Percentiles rank a stretch among this genome's conserved stretches.
phyloP scores from a whole-genome alignment of 2,797 vertebrate genomes.

The Leontopithecus rosalia region DNA sequence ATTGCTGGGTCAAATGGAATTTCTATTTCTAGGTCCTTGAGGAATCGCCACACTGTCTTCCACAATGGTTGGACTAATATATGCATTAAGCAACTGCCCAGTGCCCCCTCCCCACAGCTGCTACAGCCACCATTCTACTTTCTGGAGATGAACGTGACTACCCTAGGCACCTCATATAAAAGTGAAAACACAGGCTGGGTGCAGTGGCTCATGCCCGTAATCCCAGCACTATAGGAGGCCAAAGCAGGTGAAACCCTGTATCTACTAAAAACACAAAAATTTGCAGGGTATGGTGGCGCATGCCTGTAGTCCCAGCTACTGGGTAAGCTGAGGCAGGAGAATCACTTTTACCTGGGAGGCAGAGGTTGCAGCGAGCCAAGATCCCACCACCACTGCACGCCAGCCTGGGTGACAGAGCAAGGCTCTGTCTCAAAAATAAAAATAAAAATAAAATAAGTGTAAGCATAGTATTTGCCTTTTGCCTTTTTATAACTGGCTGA shows the following conservation, averaged over 20 bases:
- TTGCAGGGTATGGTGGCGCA: neutral
- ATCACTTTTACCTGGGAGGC: neutral
- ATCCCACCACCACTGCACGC: neutral
- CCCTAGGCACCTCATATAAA: neutral
- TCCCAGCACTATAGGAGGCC: neutral
- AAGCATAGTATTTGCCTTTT: neutral
- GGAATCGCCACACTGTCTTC: too few relatives aligned
- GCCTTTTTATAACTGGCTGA: neutral
- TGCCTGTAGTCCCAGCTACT: neutral
- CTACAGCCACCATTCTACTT: neutral
- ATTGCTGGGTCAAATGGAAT: too few relatives aligned
- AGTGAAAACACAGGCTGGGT: neutral
- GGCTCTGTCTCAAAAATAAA: neutral
- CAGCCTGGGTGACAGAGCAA: neutral
- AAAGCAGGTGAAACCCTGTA: neutral
- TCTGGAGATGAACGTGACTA: neutral
- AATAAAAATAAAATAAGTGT: too few relatives aligned
- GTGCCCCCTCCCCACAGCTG: neutral
- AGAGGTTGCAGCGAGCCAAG: neutral
- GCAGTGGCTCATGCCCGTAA: accelerated
- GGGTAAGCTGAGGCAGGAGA: neutral
- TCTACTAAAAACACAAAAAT: neutral
- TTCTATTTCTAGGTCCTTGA: too few relatives aligned
- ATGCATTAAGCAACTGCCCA: neutral
- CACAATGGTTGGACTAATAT: too few relatives aligned